Base-by-base conservation (phyloP, 1,140 invertebrate genomes). In the Aphelinus certus region DNA sequence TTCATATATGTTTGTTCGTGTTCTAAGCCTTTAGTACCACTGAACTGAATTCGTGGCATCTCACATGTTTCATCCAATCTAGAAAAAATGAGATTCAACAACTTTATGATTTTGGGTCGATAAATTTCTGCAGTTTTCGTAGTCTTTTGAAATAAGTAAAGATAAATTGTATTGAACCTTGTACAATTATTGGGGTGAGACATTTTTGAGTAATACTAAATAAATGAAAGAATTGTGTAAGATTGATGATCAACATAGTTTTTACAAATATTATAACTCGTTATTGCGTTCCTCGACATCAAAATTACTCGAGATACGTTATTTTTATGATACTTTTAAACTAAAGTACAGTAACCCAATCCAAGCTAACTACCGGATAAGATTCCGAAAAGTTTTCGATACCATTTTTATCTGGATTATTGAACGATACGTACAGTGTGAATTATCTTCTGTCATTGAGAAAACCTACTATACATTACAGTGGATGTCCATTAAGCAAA, bases 1-100 rank as follows among this genome's bases (percentile, higher is more conserved):
- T 85, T 96, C 94, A 68, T 95, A 92, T 80, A 93, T 91, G 71
- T 91, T 87, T 51, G 94, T 92, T 76, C 71, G 1, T 67, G 42
- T 3, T 53, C 57, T 1, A 43, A 2, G 26, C 71, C 71, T 51
- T 67, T 73, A 0, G 56, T 73, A 10, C 71, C 71, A n/a, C 43
- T 55, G 42, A 73, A 73, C 55, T 66, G 46, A n/a, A 73, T 26
- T 0, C 42, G 51, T 1, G 76, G 60, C 69, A 76, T 78, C 74
- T 77, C 62, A 3, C 1, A 62, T 10, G 67, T 77, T 57, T 79
- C 77, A 55, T 79, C 77, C 66, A 77, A 75, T 72, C 77, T 58
- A n/a, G 67, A 42, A 63, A 65, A 73, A 68, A n/a, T 58, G 57
- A 62, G 57, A 56, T 51, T 1, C 7, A 7, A n/a, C 7, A n/a